Conservation (phyloP, 2,797 vertebrate genomes). For the Glyptemys insculpta region DNA sequence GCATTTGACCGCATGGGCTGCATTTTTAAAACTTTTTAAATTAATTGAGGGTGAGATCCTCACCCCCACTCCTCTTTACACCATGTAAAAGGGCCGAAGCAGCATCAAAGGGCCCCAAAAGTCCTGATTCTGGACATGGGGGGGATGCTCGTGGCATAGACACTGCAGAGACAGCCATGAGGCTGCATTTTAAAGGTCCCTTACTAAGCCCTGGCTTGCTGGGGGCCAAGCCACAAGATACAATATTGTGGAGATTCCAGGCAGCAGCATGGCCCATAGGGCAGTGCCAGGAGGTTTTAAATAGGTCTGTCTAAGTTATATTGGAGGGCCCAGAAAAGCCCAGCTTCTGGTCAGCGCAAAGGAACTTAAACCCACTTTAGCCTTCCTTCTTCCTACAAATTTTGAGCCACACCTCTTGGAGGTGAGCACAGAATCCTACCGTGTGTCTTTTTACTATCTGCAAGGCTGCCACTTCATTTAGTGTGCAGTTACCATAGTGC, state of each 20-base stretch:
- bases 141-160: background rate
- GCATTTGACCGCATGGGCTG: background rate
- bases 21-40: background rate
- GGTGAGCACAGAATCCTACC: background rate
- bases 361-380: background rate
- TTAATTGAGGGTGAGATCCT: background rate
- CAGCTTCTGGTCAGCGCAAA: fast-evolving
- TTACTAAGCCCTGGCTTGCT: background rate
- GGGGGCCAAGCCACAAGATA: background rate
- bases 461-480: background rate
- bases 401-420: background rate
- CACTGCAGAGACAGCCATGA: background rate
- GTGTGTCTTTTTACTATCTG: background rate
- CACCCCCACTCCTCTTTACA: background rate
- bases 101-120: fast-evolving
- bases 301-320: background rate
- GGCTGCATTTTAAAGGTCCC: background rate
- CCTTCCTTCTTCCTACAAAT: background rate
- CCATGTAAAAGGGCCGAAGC: background rate
- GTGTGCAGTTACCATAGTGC: background rate
- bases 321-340: background rate
- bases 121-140: background rate
- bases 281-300: background rate
- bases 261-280: background rate
- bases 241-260: background rate